Percentiles rank a stretch among this genome's conserved stretches.
Evolutionary conservation across 2,797 vertebrate genomes (phyloP).

Genomic region (Lagodon rhomboides): DNA sequence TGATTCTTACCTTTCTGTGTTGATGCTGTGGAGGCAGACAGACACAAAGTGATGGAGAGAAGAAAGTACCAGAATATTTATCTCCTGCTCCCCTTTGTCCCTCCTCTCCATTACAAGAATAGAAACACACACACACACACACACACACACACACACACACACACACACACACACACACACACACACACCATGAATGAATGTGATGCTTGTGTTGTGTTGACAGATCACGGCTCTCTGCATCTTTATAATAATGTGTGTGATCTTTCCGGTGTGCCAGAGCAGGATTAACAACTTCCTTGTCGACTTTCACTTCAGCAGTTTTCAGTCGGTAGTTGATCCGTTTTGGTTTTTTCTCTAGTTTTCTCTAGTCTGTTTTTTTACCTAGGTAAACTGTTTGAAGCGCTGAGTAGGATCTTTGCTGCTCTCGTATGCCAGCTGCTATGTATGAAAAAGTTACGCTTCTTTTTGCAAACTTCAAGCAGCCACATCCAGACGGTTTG

Average conservation of each 20-base stretch:
- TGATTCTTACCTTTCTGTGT: constrained; percentile 73
- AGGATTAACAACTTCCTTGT: constrained; percentile 5
- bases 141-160: constrained; percentile 36
- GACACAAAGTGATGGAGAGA: constrained; percentile 60
- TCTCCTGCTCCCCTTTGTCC: constrained; percentile 72
- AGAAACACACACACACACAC: constrained; percentile 57
- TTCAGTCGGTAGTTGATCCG: constrained; percentile 6
- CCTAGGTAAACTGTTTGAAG: constrained; percentile 10
- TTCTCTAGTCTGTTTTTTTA: neutral
- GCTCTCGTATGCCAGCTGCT: neutral
- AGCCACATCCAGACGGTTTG: neutral
- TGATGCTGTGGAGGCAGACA: constrained; percentile 53
- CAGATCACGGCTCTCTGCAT: constrained; percentile 28
- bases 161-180: constrained; percentile 35
- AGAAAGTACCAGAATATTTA: constrained; percentile 70
- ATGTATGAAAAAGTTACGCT: neutral
- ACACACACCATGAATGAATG: constrained; percentile 42
- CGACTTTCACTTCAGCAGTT: constrained; percentile 3
- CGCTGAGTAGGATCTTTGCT: neutral
- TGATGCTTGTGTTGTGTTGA: constrained; percentile 58
- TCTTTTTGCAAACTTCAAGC: constrained; percentile 2
- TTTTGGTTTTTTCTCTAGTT: neutral
- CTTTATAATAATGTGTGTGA: constrained; percentile 29
- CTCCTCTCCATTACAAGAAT: constrained; percentile 75
- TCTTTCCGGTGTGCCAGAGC: neutral